phyloP scores from a whole-genome alignment of 2,797 vertebrate genomes.

The Hypotaenidia okinawae region DNA sequence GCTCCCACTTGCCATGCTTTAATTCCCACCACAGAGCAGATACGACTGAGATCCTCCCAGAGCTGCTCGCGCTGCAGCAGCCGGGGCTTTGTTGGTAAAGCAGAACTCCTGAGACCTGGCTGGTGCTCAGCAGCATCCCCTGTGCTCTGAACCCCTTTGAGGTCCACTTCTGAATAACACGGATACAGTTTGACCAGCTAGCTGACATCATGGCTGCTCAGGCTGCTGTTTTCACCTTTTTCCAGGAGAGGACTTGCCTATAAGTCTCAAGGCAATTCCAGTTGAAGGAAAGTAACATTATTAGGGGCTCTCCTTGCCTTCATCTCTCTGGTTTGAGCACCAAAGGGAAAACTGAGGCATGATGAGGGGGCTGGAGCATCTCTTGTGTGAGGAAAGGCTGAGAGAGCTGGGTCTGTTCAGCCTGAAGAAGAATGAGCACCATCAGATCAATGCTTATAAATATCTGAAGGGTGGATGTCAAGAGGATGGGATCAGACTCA shows the following conservation, averaged over 20 bases:
- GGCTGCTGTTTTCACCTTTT: not conserved
- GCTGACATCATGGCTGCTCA: accelerated
- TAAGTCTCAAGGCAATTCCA: not conserved
- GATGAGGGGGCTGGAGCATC: too few species aligned
- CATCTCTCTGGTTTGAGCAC: not conserved
- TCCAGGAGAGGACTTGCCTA: not conserved
- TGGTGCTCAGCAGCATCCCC: not conserved
- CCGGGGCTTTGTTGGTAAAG: accelerated
- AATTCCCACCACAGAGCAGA: accelerated
- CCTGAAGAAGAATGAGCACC: too few species aligned
- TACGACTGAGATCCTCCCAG: accelerated
- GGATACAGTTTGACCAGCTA: accelerated
- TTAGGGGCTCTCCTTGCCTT: not conserved
- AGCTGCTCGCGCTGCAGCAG: accelerated
- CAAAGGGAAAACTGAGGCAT: not conserved
- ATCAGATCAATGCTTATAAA: too few species aligned
- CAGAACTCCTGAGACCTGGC: not conserved
- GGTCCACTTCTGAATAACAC: not conserved
- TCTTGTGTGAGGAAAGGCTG: too few species aligned
- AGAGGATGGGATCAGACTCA: too few species aligned
- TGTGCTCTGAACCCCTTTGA: not conserved
- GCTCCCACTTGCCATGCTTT: not conserved
- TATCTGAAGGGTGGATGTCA: too few species aligned
- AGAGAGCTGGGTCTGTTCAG: too few species aligned
- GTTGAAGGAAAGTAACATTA: not conserved